phyloP scores from a whole-genome alignment of 2,888 invertebrate genomes.

The Camptogramma bilineatum region DNA sequence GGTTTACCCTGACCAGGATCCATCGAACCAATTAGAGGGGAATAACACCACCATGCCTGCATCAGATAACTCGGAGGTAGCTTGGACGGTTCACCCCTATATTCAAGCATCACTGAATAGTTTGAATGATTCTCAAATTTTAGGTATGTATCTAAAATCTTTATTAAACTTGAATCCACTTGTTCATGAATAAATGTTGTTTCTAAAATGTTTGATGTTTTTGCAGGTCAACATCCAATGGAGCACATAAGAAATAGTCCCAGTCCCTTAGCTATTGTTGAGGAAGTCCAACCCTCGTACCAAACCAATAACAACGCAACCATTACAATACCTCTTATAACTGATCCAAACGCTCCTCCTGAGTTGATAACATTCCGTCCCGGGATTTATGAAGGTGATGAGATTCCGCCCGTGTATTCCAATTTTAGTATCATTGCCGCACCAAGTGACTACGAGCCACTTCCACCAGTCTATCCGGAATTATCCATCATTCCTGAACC shows the following conservation, averaged over 20 bases:
- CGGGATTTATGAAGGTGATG: conserved; percentile 29
- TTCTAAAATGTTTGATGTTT: not conserved
- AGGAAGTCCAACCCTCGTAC: conserved; percentile 1
- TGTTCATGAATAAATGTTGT: not conserved
- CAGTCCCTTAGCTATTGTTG: not conserved
- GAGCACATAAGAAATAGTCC: not conserved
- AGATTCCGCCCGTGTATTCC: conserved; percentile 24
- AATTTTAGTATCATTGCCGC: conserved; percentile 23
- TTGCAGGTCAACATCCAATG: conserved; percentile 9
- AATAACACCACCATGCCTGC: not conserved
- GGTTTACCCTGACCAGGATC: not conserved
- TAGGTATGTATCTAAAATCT: conserved; percentile 2
- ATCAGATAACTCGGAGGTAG: not conserved
- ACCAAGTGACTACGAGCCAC: conserved; percentile 11
- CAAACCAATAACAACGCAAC: conserved; percentile 10
- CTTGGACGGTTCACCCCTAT: conserved; percentile 3
- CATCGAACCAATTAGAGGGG: conserved; percentile 2
- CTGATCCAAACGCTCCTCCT: conserved; percentile 17
- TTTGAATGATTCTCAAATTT: conserved; percentile 8
- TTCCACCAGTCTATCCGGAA: conserved; percentile 9
- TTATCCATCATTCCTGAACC: conserved; percentile 21
- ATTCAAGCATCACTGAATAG: conserved; percentile 10
- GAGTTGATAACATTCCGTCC: conserved; percentile 18
- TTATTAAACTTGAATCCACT: not conserved
- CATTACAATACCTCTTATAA: conserved; percentile 17